Evolutionary conservation across 2,797 vertebrate genomes (phyloP).

Genomic region (Pterois miles): DNA sequence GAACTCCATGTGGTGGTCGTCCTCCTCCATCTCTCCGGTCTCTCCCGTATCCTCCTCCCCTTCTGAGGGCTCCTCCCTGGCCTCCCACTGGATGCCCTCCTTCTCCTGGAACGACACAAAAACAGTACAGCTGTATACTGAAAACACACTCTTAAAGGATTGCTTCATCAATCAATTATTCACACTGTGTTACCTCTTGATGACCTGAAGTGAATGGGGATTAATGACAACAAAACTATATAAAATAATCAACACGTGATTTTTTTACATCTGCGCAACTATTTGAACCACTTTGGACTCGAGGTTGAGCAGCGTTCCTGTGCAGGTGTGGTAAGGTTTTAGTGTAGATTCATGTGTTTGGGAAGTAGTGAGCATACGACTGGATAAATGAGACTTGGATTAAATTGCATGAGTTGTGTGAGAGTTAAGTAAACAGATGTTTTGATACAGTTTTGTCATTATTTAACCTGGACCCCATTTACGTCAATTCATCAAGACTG

Average conservation of each 20-base stretch:
- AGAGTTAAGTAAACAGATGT: neutral
- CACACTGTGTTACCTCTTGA: neutral
- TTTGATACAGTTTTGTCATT: neutral
- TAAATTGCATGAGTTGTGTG: neutral
- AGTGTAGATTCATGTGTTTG: too few species aligned
- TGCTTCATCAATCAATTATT: neutral
- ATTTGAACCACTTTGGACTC: too few species aligned
- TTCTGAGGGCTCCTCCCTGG: slow-evolving; percentile 93
- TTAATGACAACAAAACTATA: too few species aligned
- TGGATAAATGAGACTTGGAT: too few species aligned
- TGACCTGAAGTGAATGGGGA: too few species aligned
- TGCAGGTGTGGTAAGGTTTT: too few species aligned
- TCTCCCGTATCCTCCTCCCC: slow-evolving; percentile 87
- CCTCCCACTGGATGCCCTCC: slow-evolving; percentile 99
- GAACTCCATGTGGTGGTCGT: slow-evolving; percentile 99
- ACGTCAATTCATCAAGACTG: too few species aligned
- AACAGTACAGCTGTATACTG: neutral
- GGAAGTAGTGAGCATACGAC: too few species aligned
- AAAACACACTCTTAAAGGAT: neutral
- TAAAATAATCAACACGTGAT: too few species aligned
- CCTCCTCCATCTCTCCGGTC: slow-evolving; percentile 87
- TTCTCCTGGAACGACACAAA: slow-evolving; percentile 87
- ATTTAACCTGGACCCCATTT: too few species aligned
- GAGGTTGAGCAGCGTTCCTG: too few species aligned
- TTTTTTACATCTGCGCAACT: too few species aligned